Percentiles rank a stretch among this genome's conserved stretches.
These are phyloP conservation scores for Mandrillus leucophaeus DNA, from an alignment of 2,113 vertebrate genomes.

Conservation along the genomic window DNA sequence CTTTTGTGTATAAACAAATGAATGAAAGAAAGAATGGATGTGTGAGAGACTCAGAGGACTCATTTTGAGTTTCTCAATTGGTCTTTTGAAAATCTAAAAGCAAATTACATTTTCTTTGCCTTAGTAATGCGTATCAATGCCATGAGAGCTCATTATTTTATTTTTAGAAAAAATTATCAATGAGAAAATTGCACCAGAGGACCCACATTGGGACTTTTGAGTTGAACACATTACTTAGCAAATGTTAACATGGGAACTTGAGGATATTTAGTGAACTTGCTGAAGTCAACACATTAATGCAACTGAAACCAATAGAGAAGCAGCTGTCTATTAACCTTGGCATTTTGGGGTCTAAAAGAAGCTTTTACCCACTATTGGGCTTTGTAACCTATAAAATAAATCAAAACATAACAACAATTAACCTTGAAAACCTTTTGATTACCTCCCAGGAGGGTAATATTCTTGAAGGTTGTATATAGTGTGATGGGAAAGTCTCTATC, in stretches of 20 bases:
- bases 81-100: slow-evolving; percentile 30
- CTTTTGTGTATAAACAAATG: background rate
- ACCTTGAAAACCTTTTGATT: slow-evolving; percentile 48
- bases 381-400: slow-evolving; percentile 56
- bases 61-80: background rate
- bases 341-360: background rate
- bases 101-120: background rate
- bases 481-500: background rate
- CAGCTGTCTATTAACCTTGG: slow-evolving; percentile 15
- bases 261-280: slow-evolving; percentile 37
- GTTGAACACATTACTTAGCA: slow-evolving; percentile 56
- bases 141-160: slow-evolving; percentile 58
- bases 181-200: slow-evolving; percentile 13
- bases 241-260: slow-evolving; percentile 48
- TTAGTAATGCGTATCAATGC: slow-evolving; percentile 32
- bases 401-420: slow-evolving; percentile 33
- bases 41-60: background rate
- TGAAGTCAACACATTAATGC: slow-evolving; percentile 37
- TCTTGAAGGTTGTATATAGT: background rate
- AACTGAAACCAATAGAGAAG: background rate
- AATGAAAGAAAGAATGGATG: background rate
- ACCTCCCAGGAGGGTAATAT: background rate
- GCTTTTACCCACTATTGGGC: background rate
- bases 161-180: slow-evolving; percentile 54
- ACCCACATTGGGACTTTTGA: slow-evolving; percentile 31